phyloP scores from a whole-genome alignment of 1,140 invertebrate genomes.

The Sminthurides bifidus region DNA sequence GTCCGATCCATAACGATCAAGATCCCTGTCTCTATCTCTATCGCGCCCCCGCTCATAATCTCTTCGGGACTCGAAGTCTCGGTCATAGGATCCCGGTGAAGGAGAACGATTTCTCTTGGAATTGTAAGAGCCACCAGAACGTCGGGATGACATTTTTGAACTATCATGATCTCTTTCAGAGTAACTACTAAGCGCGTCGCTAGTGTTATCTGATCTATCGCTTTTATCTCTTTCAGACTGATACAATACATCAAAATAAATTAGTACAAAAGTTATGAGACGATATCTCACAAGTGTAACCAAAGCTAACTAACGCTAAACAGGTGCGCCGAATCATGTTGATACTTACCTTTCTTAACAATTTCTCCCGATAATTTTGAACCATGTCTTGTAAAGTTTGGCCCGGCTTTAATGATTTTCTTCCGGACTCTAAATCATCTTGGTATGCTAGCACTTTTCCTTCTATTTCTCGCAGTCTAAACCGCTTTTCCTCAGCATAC shows the following conservation, averaged over 20 bases:
- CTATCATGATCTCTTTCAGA: conserved; percentile 9
- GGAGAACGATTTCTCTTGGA: conserved; percentile 3
- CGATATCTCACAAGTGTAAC: neutral
- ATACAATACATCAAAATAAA: neutral
- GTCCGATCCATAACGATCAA: neutral
- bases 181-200: neutral
- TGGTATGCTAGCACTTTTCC: conserved; percentile 89
- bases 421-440: conserved; percentile 84
- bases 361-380: conserved; percentile 79
- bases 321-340: neutral
- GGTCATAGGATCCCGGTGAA: neutral
- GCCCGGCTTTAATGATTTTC: conserved; percentile 58
- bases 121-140: neutral
- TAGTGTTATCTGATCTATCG: neutral
- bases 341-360: conserved; percentile 60
- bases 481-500: conserved; percentile 60
- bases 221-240: conserved; percentile 13
- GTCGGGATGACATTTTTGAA: conserved; percentile 1
- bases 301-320: neutral
- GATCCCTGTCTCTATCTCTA: conserved; percentile 11
- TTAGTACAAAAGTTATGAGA: neutral
- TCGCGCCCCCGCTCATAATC: conserved; percentile 9
- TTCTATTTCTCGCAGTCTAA: conserved; percentile 81
- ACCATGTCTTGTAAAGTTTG: conserved; percentile 56
- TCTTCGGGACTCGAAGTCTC: neutral